A percentile compares a stretch with the other conserved stretches of the same genome.
Conservation (phyloP, 1,140 invertebrate genomes). For the Amphibalanus amphitrite region DNA sequence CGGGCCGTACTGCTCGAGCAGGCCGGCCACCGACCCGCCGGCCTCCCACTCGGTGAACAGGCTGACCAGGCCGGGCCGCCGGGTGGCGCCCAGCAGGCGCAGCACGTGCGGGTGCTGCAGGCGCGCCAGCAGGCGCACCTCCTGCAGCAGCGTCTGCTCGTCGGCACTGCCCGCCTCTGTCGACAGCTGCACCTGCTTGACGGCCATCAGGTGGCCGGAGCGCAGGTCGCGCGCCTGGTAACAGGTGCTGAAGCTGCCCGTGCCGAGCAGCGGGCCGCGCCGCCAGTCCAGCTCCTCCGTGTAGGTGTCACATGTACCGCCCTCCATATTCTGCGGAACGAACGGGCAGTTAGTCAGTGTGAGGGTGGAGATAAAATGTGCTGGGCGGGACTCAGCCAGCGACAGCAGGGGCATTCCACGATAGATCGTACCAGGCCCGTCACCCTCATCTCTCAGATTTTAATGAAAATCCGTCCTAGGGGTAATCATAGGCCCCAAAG, state of each 20-base stretch:
- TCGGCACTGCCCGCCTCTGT: conserved; percentile 28
- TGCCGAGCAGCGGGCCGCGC: conserved; percentile 29
- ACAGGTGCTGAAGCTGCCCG: conserved; percentile 33
- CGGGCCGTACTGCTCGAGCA: conserved; percentile 30
- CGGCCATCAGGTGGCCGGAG: conserved; percentile 34
- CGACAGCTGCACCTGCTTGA: conserved; percentile 33
- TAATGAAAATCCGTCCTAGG: too few species aligned
- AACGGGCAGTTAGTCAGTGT: too few species aligned
- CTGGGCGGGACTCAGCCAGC: too few species aligned
- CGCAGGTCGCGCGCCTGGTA: conserved; percentile 32
- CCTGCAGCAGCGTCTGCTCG: conserved; percentile 31
- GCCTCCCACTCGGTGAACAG: conserved; percentile 39
- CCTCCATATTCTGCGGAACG: conserved; percentile 14
- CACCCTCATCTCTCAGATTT: too few species aligned
- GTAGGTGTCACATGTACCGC: conserved; percentile 17
- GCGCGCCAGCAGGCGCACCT: conserved; percentile 32
- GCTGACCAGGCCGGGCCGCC: conserved; percentile 30
- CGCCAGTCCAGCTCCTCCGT: conserved; percentile 26
- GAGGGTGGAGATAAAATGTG: too few species aligned
- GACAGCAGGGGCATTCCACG: too few species aligned
- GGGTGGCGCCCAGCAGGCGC: conserved; percentile 30
- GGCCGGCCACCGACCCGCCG: conserved; percentile 30
- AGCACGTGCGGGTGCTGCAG: conserved; percentile 32
- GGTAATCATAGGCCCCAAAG: too few species aligned
- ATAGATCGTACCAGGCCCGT: too few species aligned